These are phyloP conservation scores for Siderastrea radians DNA, from an alignment of 92 coral and sea anemone species.

Conservation along the genomic window DNA sequence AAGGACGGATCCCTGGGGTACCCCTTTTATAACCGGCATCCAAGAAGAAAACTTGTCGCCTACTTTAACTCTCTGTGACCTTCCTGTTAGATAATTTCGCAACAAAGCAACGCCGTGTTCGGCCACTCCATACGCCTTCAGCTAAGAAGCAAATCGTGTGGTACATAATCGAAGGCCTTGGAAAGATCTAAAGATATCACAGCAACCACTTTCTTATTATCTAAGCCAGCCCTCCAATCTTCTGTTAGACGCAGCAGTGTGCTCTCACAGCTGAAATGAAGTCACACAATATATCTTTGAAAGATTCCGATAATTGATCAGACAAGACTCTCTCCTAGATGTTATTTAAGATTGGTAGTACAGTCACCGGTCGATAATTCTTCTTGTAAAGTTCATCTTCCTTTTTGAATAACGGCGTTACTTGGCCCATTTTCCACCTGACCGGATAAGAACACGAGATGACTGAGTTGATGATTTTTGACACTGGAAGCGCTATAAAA, in stretches of 20 bases:
- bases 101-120: too few species aligned
- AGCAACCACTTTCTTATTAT: too few species aligned
- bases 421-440: slow-evolving; percentile 56
- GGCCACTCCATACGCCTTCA: too few species aligned
- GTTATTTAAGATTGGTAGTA: slow-evolving; percentile 52
- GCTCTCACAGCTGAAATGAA: slow-evolving; percentile 36
- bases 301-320: slow-evolving; percentile 13
- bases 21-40: too few species aligned
- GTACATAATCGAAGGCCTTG: too few species aligned
- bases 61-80: too few species aligned
- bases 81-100: too few species aligned
- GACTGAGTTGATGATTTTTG: slow-evolving; percentile 31
- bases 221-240: not conserved
- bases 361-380: slow-evolving; percentile 1
- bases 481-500: slow-evolving; percentile 49
- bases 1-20: too few species aligned
- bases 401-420: slow-evolving; percentile 37
- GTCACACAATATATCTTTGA: slow-evolving; percentile 36
- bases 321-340: slow-evolving; percentile 20
- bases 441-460: slow-evolving; percentile 37
- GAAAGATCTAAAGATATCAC: too few species aligned
- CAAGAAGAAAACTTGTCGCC: too few species aligned
- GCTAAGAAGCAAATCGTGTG: too few species aligned
- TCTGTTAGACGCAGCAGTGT: slow-evolving; percentile 27
- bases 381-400: slow-evolving; percentile 36